Base-by-base conservation (phyloP, 2,888 invertebrate genomes). In the Sturmia bella region DNA sequence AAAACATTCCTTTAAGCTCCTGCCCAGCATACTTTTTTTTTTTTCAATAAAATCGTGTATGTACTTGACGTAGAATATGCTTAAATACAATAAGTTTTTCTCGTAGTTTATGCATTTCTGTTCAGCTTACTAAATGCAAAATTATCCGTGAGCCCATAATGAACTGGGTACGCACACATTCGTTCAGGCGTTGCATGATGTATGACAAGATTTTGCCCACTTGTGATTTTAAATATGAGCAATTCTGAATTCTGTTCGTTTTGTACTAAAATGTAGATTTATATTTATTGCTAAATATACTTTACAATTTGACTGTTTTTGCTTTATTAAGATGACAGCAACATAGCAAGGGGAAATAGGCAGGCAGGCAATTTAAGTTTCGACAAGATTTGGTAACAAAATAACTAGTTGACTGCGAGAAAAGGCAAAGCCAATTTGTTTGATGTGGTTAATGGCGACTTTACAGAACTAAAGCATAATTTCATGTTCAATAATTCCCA, bases 161-260 rank as follows among this genome's bases (percentile, higher is more conserved):
- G 89, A 89, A 89, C 89, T 86, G 89, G 89, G 89, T 86, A 88
- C 87, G 89, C 89, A 87, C 87, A 87, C 87, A 84, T 83, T 85
- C 89, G 86, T 85, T 88, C 89, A 89, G 87, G 87, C 89, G 85
- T 89, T 85, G 85, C 86, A 87, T 89, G 89, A 89, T 89, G 84
- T 87, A 89, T 89, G 89, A 69, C 82, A 81, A 84, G 81, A 83
- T 81, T 83, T 76, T 83, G 78, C 85, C 80, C 70, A 66, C 69
- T 76, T 82, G 81, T 76, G 32, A 70, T 75, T 76, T 21, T 73
- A 75, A 80, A 83, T 69, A 75, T 27, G 19, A 43, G 54, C 7
- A 39, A 76, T 27, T n/a, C 19, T 66, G 19, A 66, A 79, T 68
- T 70, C 48, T 56, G 32, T 70, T 21, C 59, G 32, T 17, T 41